These are phyloP conservation scores for Apostichopus japonicus DNA, from an alignment of 35 echinoderm and acorn worm genomes.

Conservation along the genomic window DNA sequence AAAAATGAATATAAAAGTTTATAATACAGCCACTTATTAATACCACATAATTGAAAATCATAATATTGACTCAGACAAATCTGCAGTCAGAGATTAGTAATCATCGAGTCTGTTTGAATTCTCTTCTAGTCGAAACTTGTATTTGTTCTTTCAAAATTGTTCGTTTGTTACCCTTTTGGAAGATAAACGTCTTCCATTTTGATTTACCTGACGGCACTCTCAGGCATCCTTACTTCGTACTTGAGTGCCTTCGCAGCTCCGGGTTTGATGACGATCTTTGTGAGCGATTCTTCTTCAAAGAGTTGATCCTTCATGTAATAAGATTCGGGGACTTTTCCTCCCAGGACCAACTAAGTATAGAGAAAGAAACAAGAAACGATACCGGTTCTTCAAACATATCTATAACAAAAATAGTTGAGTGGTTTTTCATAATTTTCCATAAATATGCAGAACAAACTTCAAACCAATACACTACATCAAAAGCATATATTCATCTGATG, in stretches of 20 bases:
- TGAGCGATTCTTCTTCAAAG: constrained; percentile 56
- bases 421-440: background rate
- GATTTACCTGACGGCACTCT: constrained; percentile 56
- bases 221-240: constrained; percentile 47
- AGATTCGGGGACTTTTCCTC: constrained; percentile 45
- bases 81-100: too few species aligned
- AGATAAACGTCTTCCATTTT: background rate
- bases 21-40: too few species aligned
- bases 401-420: background rate
- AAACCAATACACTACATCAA: background rate
- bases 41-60: too few species aligned
- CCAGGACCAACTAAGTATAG: constrained; percentile 27
- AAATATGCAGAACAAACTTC: background rate
- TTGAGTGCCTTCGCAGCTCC: constrained; percentile 30
- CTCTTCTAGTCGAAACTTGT: too few species aligned
- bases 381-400: background rate
- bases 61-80: too few species aligned
- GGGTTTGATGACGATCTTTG: constrained; percentile 40
- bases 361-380: background rate
- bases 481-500: background rate
- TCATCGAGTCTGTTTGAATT: too few species aligned
- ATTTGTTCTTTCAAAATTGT: too few species aligned
- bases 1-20: too few species aligned
- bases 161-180: too few species aligned
- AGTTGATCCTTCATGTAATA: constrained; percentile 52